phyloP scores from a whole-genome alignment of 37 sponge, comb jelly and placozoan species.

The Halisarca cf. caerulea region DNA sequence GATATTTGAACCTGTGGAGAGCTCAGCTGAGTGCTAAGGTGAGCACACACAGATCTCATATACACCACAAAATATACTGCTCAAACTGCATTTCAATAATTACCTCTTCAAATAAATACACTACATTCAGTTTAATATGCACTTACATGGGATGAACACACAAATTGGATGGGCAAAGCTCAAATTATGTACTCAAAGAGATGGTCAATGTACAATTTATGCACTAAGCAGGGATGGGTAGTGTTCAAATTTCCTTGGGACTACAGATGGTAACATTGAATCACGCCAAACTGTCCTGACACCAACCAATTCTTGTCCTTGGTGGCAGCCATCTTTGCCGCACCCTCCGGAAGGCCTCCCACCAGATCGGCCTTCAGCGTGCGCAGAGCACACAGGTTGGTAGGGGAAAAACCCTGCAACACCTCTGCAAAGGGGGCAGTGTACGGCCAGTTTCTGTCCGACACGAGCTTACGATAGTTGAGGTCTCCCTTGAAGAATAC shows the following conservation, averaged over 20 bases:
- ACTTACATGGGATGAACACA: too few relatives aligned
- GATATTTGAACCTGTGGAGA: too few relatives aligned
- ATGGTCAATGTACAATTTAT: too few relatives aligned
- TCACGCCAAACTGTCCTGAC: constrained; percentile 83
- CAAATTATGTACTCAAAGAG: too few relatives aligned
- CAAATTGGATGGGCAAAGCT: too few relatives aligned
- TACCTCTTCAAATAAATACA: too few relatives aligned
- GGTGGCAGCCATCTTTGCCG: constrained; percentile 60
- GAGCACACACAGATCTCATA: too few relatives aligned
- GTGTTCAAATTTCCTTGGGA: neutral
- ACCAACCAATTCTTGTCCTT: constrained; percentile 86
- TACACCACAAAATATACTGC: too few relatives aligned
- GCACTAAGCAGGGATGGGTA: too few relatives aligned
- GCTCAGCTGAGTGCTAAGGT: too few relatives aligned
- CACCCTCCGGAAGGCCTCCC: constrained; percentile 72
- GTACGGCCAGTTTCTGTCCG: constrained; percentile 94
- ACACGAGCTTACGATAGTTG: constrained; percentile 96
- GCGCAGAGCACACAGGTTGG: constrained; percentile 84
- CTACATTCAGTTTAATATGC: too few relatives aligned
- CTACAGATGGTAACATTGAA: constrained; percentile 50
- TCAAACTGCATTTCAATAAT: too few relatives aligned
- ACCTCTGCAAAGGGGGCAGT: constrained; percentile 68
- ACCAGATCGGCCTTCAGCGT: constrained; percentile 97
- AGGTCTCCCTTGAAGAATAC: constrained; percentile 97
- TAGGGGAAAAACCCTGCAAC: constrained; percentile 86